phyloP scores from a whole-genome alignment of 2,113 vertebrate species.

The Nematolebias whitei region DNA sequence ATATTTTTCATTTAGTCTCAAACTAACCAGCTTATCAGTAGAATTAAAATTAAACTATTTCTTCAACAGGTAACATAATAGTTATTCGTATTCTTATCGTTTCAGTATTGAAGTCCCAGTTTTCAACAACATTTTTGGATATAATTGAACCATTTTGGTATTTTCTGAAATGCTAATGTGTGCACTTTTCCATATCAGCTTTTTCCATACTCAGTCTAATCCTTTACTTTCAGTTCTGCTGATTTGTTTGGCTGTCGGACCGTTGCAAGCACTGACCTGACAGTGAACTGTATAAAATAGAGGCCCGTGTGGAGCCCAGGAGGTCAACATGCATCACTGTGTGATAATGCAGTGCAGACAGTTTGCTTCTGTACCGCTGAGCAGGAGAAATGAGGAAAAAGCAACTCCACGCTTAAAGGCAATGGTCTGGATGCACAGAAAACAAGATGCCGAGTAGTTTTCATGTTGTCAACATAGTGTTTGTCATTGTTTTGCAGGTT shows the following conservation, averaged over 20 bases:
- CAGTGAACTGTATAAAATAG: slow-evolving; percentile 17
- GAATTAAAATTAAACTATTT: too few relatives aligned
- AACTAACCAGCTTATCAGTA: too few relatives aligned
- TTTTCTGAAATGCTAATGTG: not conserved
- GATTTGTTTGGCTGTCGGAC: slow-evolving; percentile 30
- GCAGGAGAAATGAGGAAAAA: slow-evolving; percentile 20
- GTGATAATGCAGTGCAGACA: slow-evolving; percentile 11
- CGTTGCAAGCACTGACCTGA: slow-evolving; percentile 16
- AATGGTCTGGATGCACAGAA: not conserved
- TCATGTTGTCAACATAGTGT: not conserved
- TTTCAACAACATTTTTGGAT: not conserved
- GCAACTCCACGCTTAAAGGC: not conserved
- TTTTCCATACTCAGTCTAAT: slow-evolving; percentile 15
- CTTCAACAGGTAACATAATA: too few relatives aligned
- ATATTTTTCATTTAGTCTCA: too few relatives aligned
- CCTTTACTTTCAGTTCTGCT: slow-evolving; percentile 8
- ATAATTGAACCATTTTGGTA: not conserved
- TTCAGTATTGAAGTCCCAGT: not conserved
- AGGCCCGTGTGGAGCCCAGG: not conserved
- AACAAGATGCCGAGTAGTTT: not conserved
- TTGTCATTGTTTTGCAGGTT: not conserved
- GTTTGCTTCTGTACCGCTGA: slow-evolving; percentile 24
- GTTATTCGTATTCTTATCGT: too few relatives aligned
- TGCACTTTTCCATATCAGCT: slow-evolving; percentile 26
- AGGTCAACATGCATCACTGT: slow-evolving; percentile 5